Base-by-base conservation (phyloP, 2,888 invertebrate species). In the Plebejus argus region DNA sequence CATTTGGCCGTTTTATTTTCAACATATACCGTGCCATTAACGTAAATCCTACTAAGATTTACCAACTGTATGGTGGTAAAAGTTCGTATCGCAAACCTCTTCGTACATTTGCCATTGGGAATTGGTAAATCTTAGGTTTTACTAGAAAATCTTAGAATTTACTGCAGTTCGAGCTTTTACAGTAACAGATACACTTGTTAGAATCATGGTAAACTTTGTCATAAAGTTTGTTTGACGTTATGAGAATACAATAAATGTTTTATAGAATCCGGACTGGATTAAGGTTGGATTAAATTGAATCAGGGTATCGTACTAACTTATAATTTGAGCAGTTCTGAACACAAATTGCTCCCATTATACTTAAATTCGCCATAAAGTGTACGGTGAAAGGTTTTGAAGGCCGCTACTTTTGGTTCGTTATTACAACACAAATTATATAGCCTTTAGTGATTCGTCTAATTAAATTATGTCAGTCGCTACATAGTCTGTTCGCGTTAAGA, bases 371-470 rank as follows among this genome's bases (percentile, higher is more conserved):
- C 28, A 28, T 74, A 49, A 74, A 23, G 23, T 28, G 20, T 53
- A 28, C 18, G 1, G 74, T 53, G 74, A 74, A 49, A 74, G 49
- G 74, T 45, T 39, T 74, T 49, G 53, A 74, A 74, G 74, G 53
- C 74, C 74, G 12, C 10, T 23, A n/a, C 74, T 53, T 74, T 74
- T 74, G 28, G 74, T 53, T 53, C 49, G 39, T 49, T 53, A 49
- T 53, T 74, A 74, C 74, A 15, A 49, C 18, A 74, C 28, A 49
- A 49, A 18, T 7, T 58, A 20, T 58, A 20, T 18, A 56, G 56
- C 10, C 28, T 66, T 12, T 28, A 33, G 28, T 33, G 15, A 61
- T 61, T 61, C 10, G 23, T 61, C 12, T 23, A 61, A 20, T 61
- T 53, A 53, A 18, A 53, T 53, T 53, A 45, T 45, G 45, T 45